These are phyloP conservation scores for Etheostoma nigrum DNA, from an alignment of 2,797 vertebrate species.

Conservation along the genomic window DNA sequence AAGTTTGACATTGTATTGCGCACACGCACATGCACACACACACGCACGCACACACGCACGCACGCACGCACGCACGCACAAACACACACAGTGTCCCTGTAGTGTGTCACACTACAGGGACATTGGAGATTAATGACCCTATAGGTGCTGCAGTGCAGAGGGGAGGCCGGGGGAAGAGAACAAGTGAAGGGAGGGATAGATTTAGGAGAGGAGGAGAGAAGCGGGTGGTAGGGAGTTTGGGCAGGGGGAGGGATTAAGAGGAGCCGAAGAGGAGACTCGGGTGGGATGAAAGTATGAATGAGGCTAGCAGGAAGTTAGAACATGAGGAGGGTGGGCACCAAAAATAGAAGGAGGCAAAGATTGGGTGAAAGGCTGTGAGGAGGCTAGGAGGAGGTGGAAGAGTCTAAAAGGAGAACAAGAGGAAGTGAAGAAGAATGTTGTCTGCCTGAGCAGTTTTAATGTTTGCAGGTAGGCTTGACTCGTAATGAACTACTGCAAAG, in stretches of 20 bases:
- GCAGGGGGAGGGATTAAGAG: constrained; percentile 10
- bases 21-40: neutral
- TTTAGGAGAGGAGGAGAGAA: constrained; percentile 38
- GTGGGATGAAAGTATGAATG: neutral
- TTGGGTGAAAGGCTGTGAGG: constrained; percentile 15
- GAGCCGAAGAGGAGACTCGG: constrained; percentile 2
- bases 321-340: constrained; percentile 11
- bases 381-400: neutral
- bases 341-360: neutral
- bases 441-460: constrained; percentile 32
- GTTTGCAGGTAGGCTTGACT: constrained; percentile 12
- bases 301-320: constrained; percentile 1
- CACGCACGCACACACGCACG: constrained; percentile 1
- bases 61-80: constrained; percentile 3
- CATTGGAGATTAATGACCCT: constrained; percentile 56
- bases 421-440: constrained; percentile 4
- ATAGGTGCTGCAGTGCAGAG: constrained; percentile 62
- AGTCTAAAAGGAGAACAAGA: neutral
- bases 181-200: constrained; percentile 35
- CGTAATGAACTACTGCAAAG: constrained; percentile 45
- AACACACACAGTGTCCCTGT: neutral
- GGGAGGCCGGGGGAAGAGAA: constrained; percentile 21
- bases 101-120: constrained; percentile 28
- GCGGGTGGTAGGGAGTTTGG: constrained; percentile 14
- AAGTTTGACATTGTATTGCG: neutral